A percentile compares a stretch with the other conserved stretches of the same genome.
These are phyloP conservation scores for Helicoverpa assulta DNA, from an alignment of 2,888 invertebrate genomes.

Conservation along the genomic window DNA sequence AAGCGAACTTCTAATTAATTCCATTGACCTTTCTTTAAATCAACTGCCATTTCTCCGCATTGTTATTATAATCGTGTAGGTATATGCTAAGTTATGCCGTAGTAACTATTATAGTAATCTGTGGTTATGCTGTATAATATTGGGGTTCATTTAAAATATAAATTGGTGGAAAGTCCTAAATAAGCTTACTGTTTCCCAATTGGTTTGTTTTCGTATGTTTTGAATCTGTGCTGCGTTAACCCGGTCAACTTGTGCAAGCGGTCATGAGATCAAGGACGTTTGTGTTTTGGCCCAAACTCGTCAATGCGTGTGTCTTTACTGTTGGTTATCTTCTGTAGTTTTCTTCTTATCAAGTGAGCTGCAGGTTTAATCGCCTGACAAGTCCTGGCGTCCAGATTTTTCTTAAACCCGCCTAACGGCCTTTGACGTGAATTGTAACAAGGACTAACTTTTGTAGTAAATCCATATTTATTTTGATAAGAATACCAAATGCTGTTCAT, in stretches of 20 bases:
- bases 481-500: not conserved
- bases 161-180: not conserved
- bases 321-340: no score
- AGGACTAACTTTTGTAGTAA: no score
- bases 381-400: no score
- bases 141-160: not conserved
- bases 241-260: slow-evolving; percentile 41
- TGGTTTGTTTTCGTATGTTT: slow-evolving; percentile 11
- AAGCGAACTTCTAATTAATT: not conserved
- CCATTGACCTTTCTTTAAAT: not conserved
- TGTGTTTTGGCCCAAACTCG: not conserved
- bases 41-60: not conserved
- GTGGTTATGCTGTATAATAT: not conserved
- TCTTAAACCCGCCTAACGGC: no score
- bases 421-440: no score
- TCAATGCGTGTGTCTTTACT: not conserved
- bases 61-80: not conserved
- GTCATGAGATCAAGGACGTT: slow-evolving; percentile 45
- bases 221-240: slow-evolving; percentile 33
- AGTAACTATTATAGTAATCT: no score
- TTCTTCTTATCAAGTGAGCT: no score
- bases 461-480: not conserved
- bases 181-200: slow-evolving; percentile 25
- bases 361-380: no score
- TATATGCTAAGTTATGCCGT: not conserved